These are phyloP conservation scores for Coenobita brevimanus DNA, from an alignment of 1,140 invertebrate species.

Conservation along the genomic window DNA sequence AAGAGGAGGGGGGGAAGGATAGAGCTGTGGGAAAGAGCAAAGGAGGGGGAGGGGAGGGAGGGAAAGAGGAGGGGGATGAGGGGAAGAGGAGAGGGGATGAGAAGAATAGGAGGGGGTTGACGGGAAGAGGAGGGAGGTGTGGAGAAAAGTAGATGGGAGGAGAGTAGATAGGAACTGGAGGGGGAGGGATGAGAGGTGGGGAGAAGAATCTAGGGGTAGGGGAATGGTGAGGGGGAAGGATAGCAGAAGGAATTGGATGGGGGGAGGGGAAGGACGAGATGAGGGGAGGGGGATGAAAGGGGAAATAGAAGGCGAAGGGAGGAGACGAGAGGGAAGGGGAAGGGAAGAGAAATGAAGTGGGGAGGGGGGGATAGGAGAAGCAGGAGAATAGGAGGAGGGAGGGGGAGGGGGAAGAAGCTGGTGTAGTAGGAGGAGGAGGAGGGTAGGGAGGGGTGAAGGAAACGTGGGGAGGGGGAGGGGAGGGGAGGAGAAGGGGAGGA, in stretches of 20 bases:
- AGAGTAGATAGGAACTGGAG: not conserved
- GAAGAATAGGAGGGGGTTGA: not conserved
- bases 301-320: not conserved
- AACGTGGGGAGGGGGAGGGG: not conserved
- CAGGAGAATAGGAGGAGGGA: too few relatives aligned
- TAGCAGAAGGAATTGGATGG: too few relatives aligned
- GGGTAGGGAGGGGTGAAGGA: not conserved
- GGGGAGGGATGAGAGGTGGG: too few relatives aligned
- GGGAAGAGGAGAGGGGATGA: not conserved
- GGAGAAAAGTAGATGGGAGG: too few relatives aligned
- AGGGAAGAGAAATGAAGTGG: not conserved
- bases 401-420: too few relatives aligned
- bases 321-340: not conserved
- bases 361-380: not conserved
- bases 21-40: not conserved
- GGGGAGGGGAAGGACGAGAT: not conserved
- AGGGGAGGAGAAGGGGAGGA: not conserved
- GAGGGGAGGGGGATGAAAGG: not conserved
- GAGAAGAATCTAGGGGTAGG: not conserved
- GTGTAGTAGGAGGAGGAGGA: not conserved
- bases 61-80: not conserved
- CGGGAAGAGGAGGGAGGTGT: not conserved
- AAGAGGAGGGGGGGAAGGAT: not conserved
- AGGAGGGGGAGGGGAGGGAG: not conserved
- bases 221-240: not conserved